Conservation (phyloP, 2,113 vertebrate genomes). For the Columbina picui region DNA sequence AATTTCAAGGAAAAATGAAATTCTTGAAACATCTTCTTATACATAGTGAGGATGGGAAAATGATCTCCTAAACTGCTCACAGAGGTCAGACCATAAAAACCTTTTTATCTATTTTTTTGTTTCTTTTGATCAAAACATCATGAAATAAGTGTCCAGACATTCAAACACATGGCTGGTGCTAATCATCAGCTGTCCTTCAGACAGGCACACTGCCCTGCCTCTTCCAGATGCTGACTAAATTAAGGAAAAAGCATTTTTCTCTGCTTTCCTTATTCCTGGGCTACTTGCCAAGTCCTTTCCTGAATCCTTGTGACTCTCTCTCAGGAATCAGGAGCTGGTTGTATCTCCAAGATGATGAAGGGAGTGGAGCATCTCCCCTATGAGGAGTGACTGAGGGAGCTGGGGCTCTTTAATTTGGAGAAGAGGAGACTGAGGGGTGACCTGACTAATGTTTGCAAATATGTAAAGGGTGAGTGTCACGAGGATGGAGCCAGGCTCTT, state of each 20-base stretch:
- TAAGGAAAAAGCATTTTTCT: neutral
- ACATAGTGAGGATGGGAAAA: neutral
- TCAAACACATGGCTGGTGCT: neutral
- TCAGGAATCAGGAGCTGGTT: rapidly evolving
- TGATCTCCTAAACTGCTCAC: neutral
- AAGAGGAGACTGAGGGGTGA: no score
- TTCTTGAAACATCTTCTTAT: neutral
- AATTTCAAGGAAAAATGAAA: neutral
- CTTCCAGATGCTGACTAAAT: constrained; percentile 6
- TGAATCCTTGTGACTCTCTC: neutral
- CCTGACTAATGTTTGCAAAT: no score
- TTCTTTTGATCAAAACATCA: constrained; percentile 1
- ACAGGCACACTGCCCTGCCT: neutral
- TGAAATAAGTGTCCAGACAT: neutral
- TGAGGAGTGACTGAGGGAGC: no score
- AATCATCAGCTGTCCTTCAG: neutral
- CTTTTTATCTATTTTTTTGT: neutral
- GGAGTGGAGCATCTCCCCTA: no score
- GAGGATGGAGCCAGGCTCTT: no score
- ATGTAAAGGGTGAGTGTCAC: no score
- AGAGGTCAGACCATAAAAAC: neutral
- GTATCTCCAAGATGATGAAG: no score
- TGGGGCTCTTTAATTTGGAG: no score
- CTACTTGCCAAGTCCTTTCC: neutral
- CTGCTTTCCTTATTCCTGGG: neutral